Evolutionary conservation across 2,113 vertebrate species (phyloP), one percentile per base, ranked within the genome.

Genomic region (Anolis carolinensis): DNA sequence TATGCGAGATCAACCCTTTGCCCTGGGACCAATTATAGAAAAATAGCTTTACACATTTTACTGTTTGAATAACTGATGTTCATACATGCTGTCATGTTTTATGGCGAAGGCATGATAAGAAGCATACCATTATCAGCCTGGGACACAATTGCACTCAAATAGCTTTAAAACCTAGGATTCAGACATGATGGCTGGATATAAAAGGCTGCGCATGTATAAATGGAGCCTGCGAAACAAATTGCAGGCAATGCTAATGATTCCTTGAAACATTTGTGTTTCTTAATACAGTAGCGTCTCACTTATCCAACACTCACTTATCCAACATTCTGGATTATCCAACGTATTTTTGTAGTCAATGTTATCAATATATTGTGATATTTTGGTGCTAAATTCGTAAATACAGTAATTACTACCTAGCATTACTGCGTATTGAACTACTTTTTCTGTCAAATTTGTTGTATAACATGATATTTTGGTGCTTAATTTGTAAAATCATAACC

Each of bases 21-120:
- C 95, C 94, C 95, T 95, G 93, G 92, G 95, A 95, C 95, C 95
- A 96, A 95, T 96, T 96, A 96, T 85, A 88, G 90, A 91, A 95
- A 96, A 95, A 92, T 91, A 92, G 88, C 92, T 94, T 95, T 94
- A 94, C 84, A 91, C 85, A 86, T 93, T 92, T 93, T 90, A 89
- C 83, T 93, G 85, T 94, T 92, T 93, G 93, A 96, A 95, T 94
- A 94, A 82, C 82, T n/a, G 0, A 87, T 94, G 93, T 94, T 95
- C 95, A 93, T 92, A 94, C 82, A 90, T 91, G 86, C 91, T 89
- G 75, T 93, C 85, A 1, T 94, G 91, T 94, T 95, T 90, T 88
- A 92, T 84, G 90, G 82, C 75, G 82, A 93, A 95, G 81, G 91
- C 94, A 95, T 1, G 23, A 85, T 92, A 94, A 95, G 91, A 93